Percentiles rank a stretch among this genome's conserved stretches.
These are phyloP conservation scores for Tenebrosternarchus preto DNA, from an alignment of 2,113 vertebrate species.

Conservation along the genomic window DNA sequence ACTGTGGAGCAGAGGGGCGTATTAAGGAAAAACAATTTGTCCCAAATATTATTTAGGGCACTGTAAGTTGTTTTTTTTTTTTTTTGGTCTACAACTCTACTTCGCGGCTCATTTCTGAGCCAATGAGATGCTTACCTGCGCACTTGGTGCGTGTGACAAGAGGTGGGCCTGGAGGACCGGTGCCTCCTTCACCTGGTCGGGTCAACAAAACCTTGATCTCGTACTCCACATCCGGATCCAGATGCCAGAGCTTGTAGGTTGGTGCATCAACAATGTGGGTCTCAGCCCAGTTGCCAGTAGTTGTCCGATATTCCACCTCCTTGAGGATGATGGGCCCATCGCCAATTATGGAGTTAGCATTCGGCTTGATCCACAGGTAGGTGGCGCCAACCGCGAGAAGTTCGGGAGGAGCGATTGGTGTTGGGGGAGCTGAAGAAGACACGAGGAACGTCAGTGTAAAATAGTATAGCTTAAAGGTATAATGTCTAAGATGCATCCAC, in stretches of 20 bases:
- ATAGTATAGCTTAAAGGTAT: neutral
- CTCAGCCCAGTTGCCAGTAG: slow-evolving; percentile 93
- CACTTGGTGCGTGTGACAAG: slow-evolving; percentile 96
- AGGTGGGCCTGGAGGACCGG: slow-evolving; percentile 88
- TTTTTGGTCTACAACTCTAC: too few relatives aligned
- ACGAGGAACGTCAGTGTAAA: neutral
- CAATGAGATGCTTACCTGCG: slow-evolving; percentile 78
- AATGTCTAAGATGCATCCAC: too few relatives aligned
- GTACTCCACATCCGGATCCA: slow-evolving; percentile 96
- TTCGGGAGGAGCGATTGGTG: slow-evolving; percentile 92
- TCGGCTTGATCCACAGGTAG: slow-evolving; percentile 97
- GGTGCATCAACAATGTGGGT: slow-evolving; percentile 92
- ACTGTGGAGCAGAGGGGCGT: too few relatives aligned
- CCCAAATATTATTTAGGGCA: too few relatives aligned
- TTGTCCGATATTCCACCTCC: slow-evolving; percentile 94
- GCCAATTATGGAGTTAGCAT: slow-evolving; percentile 97
- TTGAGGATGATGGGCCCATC: slow-evolving; percentile 96
- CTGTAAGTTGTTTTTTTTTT: too few relatives aligned
- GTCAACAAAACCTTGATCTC: slow-evolving; percentile 95
- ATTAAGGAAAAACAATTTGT: too few relatives aligned
- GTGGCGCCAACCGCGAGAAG: slow-evolving; percentile 93
- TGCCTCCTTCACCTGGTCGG: slow-evolving; percentile 92
- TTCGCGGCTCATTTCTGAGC: neutral
- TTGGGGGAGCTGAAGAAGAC: slow-evolving; percentile 84
- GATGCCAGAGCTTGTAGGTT: slow-evolving; percentile 96